Conservation (phyloP, 2,797 vertebrate genomes). For the Diplodus puntazzo region DNA sequence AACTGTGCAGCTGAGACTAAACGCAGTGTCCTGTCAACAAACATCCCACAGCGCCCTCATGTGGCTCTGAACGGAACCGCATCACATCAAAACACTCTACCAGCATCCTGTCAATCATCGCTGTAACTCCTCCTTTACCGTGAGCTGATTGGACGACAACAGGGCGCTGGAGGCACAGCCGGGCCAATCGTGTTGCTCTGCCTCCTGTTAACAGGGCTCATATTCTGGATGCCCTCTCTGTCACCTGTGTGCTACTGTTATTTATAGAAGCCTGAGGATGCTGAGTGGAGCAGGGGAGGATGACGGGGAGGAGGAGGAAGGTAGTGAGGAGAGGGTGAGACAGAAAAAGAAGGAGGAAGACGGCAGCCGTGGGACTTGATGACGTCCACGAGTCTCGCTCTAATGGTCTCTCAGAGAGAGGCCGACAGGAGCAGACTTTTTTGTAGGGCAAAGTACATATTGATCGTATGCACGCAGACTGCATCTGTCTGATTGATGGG, state of each 20-base stretch:
- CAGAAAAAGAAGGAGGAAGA: slow-evolving; percentile 8
- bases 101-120: slow-evolving; percentile 42
- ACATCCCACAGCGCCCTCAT: slow-evolving; percentile 56
- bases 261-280: slow-evolving; percentile 75
- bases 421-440: slow-evolving; percentile 28
- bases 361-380: slow-evolving; percentile 20
- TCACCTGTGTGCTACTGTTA: slow-evolving; percentile 67
- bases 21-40: slow-evolving; percentile 3
- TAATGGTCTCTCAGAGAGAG: slow-evolving; percentile 39
- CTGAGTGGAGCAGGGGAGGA: slow-evolving; percentile 32
- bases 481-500: slow-evolving; percentile 47
- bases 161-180: slow-evolving; percentile 29
- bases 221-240: slow-evolving; percentile 52
- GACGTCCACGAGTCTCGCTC: slow-evolving; percentile 37
- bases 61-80: slow-evolving; percentile 58
- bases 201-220: slow-evolving; percentile 80
- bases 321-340: slow-evolving; percentile 25
- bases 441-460: slow-evolving; percentile 40
- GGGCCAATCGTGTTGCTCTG: slow-evolving; percentile 77
- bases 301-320: slow-evolving; percentile 10
- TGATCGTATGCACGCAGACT: slow-evolving; percentile 46
- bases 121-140: slow-evolving; percentile 48
- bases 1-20: neutral
- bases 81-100: neutral
- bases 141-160: slow-evolving; percentile 67